Evolutionary conservation across 2,797 vertebrate genomes (phyloP).

Genomic region (Macrochelys suwanniensis): DNA sequence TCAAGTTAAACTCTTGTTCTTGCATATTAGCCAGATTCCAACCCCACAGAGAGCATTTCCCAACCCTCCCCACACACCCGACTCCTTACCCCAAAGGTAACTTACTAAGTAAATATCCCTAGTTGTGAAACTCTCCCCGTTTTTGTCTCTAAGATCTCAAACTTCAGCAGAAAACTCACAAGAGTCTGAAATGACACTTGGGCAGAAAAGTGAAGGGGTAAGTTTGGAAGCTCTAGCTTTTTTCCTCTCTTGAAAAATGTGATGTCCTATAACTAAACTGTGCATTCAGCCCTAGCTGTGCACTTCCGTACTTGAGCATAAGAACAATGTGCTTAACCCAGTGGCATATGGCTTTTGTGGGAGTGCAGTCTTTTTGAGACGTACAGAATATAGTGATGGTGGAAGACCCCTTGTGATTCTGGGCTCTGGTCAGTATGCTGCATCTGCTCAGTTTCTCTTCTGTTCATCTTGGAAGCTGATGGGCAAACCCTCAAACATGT

Average conservation of each 20-base stretch:
- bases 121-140: not conserved
- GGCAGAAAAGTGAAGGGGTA: constrained; percentile 59
- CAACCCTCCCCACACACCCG: not conserved
- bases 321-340: not conserved
- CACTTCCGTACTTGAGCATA: not conserved
- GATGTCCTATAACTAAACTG: not conserved
- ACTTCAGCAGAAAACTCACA: constrained; percentile 34
- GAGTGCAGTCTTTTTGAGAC: not conserved
- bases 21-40: not conserved
- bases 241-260: not conserved
- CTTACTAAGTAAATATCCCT: not conserved
- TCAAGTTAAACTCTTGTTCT: rapidly evolving
- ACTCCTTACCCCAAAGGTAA: not conserved
- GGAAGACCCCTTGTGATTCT: not conserved
- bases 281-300: not conserved
- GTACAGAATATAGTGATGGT: not conserved
- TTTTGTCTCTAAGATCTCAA: constrained; percentile 51
- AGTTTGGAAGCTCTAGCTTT: constrained; percentile 43
- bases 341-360: not conserved
- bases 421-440: not conserved
- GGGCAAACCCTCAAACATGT: not conserved
- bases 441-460: not conserved
- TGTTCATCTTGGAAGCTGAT: not conserved
- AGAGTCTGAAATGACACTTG: constrained; percentile 24
- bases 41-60: not conserved